Evolutionary conservation across 2,113 vertebrate genomes (phyloP).

Genomic region (Phylloscopus whistleri): DNA sequence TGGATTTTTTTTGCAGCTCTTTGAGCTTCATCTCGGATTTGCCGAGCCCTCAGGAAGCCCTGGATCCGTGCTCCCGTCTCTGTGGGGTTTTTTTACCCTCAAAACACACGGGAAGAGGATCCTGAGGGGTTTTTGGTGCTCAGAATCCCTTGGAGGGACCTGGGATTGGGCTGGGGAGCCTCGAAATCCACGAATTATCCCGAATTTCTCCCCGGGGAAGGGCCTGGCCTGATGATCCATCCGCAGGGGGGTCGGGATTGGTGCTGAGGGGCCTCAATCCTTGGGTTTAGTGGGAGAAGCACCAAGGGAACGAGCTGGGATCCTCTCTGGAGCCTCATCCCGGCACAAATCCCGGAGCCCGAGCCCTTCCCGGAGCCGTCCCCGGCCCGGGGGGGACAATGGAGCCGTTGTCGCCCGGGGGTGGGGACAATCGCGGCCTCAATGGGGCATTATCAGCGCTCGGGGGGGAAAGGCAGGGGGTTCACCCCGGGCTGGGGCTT

Average conservation of each 20-base stretch:
- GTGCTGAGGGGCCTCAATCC: fast-evolving
- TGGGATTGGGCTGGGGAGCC: not conserved
- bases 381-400: not conserved
- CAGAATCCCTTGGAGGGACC: not conserved
- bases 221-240: fast-evolving
- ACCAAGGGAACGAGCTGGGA: fast-evolving
- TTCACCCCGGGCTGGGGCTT: fast-evolving
- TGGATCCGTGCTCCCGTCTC: fast-evolving
- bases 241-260: fast-evolving
- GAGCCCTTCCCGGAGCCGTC: not conserved
- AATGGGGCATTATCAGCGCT: not conserved
- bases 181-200: too few species aligned
- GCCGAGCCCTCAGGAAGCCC: not conserved
- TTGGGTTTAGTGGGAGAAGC: fast-evolving
- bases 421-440: not conserved
- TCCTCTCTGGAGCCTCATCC: not conserved
- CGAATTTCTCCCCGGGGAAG: not conserved
- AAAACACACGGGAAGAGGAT: not conserved
- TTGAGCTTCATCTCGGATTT: fast-evolving
- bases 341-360: not conserved
- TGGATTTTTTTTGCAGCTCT: fast-evolving
- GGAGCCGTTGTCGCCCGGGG: not conserved
- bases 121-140: not conserved
- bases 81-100: not conserved
- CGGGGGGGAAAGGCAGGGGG: too few species aligned